phyloP scores from a whole-genome alignment of 2,113 vertebrate species.

The Pluvialis apricaria region DNA sequence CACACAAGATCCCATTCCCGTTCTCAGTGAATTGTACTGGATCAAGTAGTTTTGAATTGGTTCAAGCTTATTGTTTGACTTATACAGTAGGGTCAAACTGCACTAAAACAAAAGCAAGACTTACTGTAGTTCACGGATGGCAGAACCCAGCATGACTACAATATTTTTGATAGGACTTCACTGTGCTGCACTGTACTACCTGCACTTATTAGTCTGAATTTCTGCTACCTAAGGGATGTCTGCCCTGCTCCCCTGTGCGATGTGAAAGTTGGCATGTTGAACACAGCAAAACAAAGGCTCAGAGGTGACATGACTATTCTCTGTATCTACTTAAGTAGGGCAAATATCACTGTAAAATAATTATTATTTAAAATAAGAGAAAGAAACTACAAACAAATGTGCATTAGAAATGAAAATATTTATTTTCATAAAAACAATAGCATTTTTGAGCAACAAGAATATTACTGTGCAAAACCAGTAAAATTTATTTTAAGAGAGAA shows the following conservation, averaged over 20 bases:
- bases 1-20: neutral
- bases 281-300: neutral
- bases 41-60: neutral
- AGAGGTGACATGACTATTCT: neutral
- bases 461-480: neutral
- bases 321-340: neutral
- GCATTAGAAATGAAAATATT: neutral
- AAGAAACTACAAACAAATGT: neutral
- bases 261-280: fast-evolving
- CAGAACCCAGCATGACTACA: neutral
- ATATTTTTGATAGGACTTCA: neutral
- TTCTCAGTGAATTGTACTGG: neutral
- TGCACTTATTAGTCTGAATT: neutral
- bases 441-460: neutral
- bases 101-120: neutral
- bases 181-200: neutral
- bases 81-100: neutral
- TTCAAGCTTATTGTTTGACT: neutral
- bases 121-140: neutral
- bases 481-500: neutral
- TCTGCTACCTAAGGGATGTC: neutral
- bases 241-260: neutral
- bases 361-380: neutral
- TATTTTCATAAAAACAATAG: neutral
- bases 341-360: neutral